A percentile compares a stretch with the other conserved stretches of the same genome.
These are phyloP conservation scores for Gasterosteus aculeatus DNA, from an alignment of 2,113 vertebrate species.

Conservation along the genomic window DNA sequence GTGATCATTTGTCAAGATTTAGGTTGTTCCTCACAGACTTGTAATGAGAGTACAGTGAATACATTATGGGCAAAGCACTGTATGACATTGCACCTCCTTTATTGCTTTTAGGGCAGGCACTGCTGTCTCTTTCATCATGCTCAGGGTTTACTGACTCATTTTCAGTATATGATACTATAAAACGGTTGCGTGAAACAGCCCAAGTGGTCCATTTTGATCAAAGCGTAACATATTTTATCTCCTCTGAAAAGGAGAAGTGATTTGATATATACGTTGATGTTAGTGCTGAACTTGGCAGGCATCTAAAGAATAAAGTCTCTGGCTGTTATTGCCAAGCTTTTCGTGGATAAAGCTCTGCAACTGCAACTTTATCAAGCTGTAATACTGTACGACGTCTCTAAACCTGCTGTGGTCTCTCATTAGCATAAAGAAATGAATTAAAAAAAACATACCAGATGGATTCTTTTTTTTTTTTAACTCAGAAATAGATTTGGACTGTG, in stretches of 20 bases:
- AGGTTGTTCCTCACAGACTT: slow-evolving; percentile 46
- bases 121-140: slow-evolving; percentile 26
- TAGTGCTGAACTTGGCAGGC: slow-evolving; percentile 50
- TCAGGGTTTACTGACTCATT: slow-evolving; percentile 52
- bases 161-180: slow-evolving; percentile 23
- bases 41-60: slow-evolving; percentile 56
- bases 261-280: slow-evolving; percentile 53
- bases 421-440: slow-evolving; percentile 45
- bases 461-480: slow-evolving; percentile 52
- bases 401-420: slow-evolving; percentile 30
- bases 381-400: slow-evolving; percentile 20
- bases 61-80: slow-evolving; percentile 38
- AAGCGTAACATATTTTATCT: slow-evolving; percentile 51
- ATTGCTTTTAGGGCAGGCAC: slow-evolving; percentile 38
- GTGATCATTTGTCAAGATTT: slow-evolving; percentile 62
- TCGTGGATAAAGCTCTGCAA: not conserved
- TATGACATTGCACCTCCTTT: slow-evolving; percentile 47
- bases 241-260: slow-evolving; percentile 40
- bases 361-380: slow-evolving; percentile 19
- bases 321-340: slow-evolving; percentile 31
- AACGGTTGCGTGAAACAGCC: slow-evolving; percentile 35
- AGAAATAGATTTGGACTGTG: slow-evolving; percentile 46
- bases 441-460: slow-evolving; percentile 41
- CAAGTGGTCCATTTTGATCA: slow-evolving; percentile 52
- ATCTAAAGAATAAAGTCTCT: slow-evolving; percentile 8